These are phyloP conservation scores for Melanotaenia trifasciata DNA, from an alignment of 2,797 vertebrate genomes.

Conservation along the genomic window DNA sequence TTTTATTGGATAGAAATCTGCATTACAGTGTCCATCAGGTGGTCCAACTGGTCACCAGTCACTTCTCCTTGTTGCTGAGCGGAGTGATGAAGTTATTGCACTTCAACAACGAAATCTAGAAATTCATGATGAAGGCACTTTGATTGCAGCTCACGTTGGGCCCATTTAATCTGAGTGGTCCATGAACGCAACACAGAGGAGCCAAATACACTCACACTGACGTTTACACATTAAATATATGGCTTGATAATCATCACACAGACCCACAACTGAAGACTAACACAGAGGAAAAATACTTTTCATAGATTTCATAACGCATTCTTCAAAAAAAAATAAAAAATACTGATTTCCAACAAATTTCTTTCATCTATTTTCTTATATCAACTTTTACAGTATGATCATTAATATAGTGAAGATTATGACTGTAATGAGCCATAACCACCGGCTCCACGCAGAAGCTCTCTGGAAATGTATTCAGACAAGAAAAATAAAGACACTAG, in stretches of 20 bases:
- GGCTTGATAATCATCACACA: conserved; percentile 75
- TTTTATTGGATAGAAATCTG: conserved; percentile 81
- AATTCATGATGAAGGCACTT: conserved; percentile 65
- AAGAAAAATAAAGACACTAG: conserved; percentile 20
- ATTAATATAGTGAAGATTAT: conserved; percentile 28
- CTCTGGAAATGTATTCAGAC: conserved; percentile 21
- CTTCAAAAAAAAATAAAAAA: conserved; percentile 64
- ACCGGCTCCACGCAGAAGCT: conserved; percentile 7
- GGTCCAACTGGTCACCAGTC: conserved; percentile 42
- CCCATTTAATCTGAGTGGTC: neutral
- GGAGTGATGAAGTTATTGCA: conserved; percentile 63
- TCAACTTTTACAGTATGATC: conserved; percentile 30
- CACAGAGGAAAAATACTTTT: conserved; percentile 48
- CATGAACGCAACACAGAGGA: conserved; percentile 27
- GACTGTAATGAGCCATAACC: conserved; percentile 44
- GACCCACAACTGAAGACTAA: conserved; percentile 49
- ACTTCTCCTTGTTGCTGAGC: conserved; percentile 44
- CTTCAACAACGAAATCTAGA: conserved; percentile 57
- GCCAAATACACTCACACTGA: conserved; percentile 56
- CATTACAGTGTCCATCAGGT: conserved; percentile 65
- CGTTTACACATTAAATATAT: conserved; percentile 75
- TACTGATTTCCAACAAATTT: conserved; percentile 71
- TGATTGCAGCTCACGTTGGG: conserved; percentile 16
- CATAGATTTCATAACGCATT: conserved; percentile 73
- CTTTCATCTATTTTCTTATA: conserved; percentile 64